These are phyloP conservation scores for Spinus olivaceus DNA, from an alignment of 2,797 vertebrate species.

Conservation along the genomic window DNA sequence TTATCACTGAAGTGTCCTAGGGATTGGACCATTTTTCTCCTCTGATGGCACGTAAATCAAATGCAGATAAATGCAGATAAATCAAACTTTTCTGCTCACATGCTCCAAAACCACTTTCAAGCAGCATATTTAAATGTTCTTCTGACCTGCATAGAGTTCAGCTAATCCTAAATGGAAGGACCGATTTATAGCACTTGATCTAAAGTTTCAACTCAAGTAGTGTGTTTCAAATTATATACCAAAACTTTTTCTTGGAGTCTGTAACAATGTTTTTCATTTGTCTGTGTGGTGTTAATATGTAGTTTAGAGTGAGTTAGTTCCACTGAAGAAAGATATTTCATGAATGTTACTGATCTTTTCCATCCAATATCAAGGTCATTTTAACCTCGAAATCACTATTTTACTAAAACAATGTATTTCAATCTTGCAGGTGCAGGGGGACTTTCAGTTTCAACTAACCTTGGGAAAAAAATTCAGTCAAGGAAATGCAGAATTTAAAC, in stretches of 20 bases:
- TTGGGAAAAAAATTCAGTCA: background rate
- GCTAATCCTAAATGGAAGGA: background rate
- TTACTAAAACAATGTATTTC: background rate
- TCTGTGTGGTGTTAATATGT: background rate
- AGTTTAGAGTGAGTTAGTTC: background rate
- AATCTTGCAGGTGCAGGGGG: background rate
- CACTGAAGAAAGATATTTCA: background rate
- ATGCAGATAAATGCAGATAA: background rate
- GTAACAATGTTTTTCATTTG: background rate
- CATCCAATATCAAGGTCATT: background rate
- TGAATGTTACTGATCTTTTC: fast-evolving
- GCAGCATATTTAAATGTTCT: background rate
- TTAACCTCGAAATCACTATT: background rate
- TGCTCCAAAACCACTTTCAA: background rate
- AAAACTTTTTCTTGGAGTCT: background rate
- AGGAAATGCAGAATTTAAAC: background rate
- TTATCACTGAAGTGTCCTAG: background rate
- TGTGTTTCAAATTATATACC: background rate
- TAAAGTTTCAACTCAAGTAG: background rate
- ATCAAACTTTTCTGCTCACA: background rate
- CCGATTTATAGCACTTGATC: background rate
- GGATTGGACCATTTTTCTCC: background rate
- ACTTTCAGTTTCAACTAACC: background rate
- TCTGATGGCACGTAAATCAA: background rate
- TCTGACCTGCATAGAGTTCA: background rate